Base-by-base conservation (phyloP, 2,888 invertebrate species). In the Cenopis cana region DNA sequence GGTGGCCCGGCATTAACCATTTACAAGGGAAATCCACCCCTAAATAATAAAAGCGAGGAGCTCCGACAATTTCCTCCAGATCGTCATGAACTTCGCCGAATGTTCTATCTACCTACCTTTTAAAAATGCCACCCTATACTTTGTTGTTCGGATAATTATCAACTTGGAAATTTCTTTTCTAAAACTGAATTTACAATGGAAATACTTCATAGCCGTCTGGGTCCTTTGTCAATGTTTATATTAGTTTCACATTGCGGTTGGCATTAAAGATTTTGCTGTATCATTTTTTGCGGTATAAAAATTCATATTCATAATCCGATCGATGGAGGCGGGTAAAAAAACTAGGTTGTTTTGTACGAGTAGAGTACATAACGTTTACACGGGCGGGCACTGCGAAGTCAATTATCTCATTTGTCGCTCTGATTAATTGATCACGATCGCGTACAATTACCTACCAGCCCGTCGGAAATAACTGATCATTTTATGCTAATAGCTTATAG, bases 401-500 rank as follows among this genome's bases (percentile, higher is more conserved):
- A 67, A 77, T 79, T 78, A 78, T 79, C 75, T 76, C 75, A 81
- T 82, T 84, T 79, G 81, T 82, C 81, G 81, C 74, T 77, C 74
- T 74, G 74, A 77, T 77, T 76, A 77, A 80, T 78, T 78, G 77
- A 76, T 77, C 76, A 73, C 71, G 75, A 68, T 72, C 76, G 72
- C 60, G 69, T 72, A 72, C 73, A 70, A 72, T 76, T 69, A 72
- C 72, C 67, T 62, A 72, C 69, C 65, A 69, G 50, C 64, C 46
- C 41, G 68, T 61, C 71, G 71, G 67, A 64, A 78, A 82, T 81
- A 82, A 81, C 79, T 82, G 78, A 82, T 84, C 85, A 84, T 85
- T 82, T 84, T 82, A 87, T 86, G 87, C 84, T 87, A 89, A 90
- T 86, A 79, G 89, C 90, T 89, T 88, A 81, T 89, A 88, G 87